Evolutionary conservation across 2,113 vertebrate species (phyloP), one percentile per base, ranked within the genome.

Genomic region (Fregata magnificens): DNA sequence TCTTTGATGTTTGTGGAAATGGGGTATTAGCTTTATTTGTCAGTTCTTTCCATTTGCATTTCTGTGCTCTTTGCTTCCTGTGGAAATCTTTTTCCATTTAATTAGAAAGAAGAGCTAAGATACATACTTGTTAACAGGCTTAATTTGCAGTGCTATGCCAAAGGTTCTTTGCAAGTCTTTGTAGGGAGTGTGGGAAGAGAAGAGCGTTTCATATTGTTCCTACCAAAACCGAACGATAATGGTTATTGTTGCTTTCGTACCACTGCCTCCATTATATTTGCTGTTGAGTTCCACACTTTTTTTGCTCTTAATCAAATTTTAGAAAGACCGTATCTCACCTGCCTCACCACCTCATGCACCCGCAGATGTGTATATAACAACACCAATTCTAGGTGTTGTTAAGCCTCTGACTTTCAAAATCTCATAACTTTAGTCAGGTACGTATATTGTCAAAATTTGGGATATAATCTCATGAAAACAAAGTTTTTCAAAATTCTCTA

Each of bases 1-100:
- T 28, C 86, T 93, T 94, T 96, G 94, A 95, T 95, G 67, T 95
- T 91, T 95, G 74, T 94, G 76, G 90, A 86, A 92, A 78, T 63
- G 88, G 58, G 3, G 2, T 22, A 38, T 84, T 94, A 92, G 58
- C 53, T 86, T 91, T 88, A 77, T 95, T 93, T 96, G 74, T 88
- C 70, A 70, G 42, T 58, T 72, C 40, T 16, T 82, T 87, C 73
- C 77, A 91, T 96, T 96, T 97, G 90, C 95, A 95, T 97, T 90
- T 94, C 49, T 74, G 52, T 93, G 91, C 82, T 86, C 92, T 95
- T 82, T 93, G 89, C 80, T 96, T 97, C 82, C 85, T 12, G 4
- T 88, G 79, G 88, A 93, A 91, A 93, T 86, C 62, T 96, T 93
- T 84, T 80, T 69, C 86, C 59, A 40, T 93, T 94, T 95, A 97